phyloP scores from a whole-genome alignment of 2,797 vertebrate species.

The Rhinoraja longicauda region DNA sequence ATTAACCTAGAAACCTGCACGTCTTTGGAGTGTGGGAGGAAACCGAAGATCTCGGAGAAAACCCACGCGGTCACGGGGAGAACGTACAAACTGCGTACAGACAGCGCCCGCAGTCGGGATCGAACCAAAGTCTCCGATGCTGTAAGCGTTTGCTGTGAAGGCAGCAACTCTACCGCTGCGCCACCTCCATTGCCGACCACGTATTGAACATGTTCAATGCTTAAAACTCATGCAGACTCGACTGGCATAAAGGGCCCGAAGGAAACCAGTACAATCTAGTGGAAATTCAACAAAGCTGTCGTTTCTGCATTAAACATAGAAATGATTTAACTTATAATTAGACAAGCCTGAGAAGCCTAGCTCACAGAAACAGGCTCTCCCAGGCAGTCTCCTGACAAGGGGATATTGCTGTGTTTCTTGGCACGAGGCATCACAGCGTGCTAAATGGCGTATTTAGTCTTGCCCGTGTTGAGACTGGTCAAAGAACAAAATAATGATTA shows the following conservation, averaged over 20 bases:
- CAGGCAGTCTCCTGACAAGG: not conserved
- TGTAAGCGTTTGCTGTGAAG: too few species aligned
- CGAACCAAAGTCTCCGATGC: too few species aligned
- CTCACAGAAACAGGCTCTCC: not conserved
- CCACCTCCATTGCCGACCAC: too few species aligned
- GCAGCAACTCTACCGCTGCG: too few species aligned
- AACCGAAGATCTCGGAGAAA: too few species aligned
- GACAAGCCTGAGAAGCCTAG: not conserved
- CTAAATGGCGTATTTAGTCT: not conserved
- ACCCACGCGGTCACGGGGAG: too few species aligned
- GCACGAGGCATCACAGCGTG: not conserved
- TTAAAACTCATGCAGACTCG: not conserved
- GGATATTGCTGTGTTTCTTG: conserved; percentile 12
- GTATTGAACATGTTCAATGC: not conserved
- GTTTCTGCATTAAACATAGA: not conserved
- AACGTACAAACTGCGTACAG: too few species aligned
- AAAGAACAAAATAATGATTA: not conserved
- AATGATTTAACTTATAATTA: not conserved
- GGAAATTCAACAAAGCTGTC: not conserved
- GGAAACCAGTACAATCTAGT: not conserved
- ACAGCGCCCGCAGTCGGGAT: too few species aligned
- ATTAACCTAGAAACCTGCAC: too few species aligned
- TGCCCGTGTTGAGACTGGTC: not conserved
- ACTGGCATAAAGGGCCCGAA: not conserved
- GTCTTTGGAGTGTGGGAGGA: too few species aligned